A percentile compares a stretch with the other conserved stretches of the same genome.
Evolutionary conservation across 2,888 invertebrate species (phyloP).

Genomic region (Platypus cylindrus): DNA sequence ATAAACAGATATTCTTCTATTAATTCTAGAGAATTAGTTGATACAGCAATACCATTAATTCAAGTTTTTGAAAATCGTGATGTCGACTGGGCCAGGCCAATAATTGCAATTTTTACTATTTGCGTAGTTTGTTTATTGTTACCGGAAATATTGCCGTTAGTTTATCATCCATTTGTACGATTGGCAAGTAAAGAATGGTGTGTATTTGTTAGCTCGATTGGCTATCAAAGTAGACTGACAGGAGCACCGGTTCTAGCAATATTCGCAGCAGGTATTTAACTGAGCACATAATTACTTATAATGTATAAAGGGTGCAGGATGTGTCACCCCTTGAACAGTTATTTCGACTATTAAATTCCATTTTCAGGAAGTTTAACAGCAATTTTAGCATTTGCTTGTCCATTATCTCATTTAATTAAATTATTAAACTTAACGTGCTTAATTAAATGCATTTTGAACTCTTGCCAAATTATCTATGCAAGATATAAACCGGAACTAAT

Average conservation of each 20-base stretch:
- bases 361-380: slow-evolving; percentile 47
- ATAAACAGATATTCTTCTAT: neutral
- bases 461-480: slow-evolving; percentile 34
- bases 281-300: no score
- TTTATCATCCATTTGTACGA: slow-evolving; percentile 42
- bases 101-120: slow-evolving; percentile 46
- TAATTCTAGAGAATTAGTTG: slow-evolving; percentile 39
- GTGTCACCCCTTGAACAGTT: neutral
- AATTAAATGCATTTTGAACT: slow-evolving; percentile 27
- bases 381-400: slow-evolving; percentile 50
- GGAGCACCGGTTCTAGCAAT: slow-evolving; percentile 52
- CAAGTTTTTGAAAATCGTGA: slow-evolving; percentile 46
- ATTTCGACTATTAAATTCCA: no score
- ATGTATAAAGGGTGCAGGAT: neutral
- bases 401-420: slow-evolving; percentile 47
- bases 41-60: slow-evolving; percentile 46
- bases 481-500: slow-evolving; percentile 43
- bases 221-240: slow-evolving; percentile 46
- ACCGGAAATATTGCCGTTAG: slow-evolving; percentile 46
- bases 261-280: slow-evolving; percentile 44
- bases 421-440: slow-evolving; percentile 46
- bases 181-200: slow-evolving; percentile 50
- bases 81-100: slow-evolving; percentile 47
- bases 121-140: slow-evolving; percentile 47
- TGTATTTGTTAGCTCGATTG: slow-evolving; percentile 46